Evolutionary conservation across 2,113 vertebrate genomes (phyloP).

Genomic region (Monarcha castaneiventris): DNA sequence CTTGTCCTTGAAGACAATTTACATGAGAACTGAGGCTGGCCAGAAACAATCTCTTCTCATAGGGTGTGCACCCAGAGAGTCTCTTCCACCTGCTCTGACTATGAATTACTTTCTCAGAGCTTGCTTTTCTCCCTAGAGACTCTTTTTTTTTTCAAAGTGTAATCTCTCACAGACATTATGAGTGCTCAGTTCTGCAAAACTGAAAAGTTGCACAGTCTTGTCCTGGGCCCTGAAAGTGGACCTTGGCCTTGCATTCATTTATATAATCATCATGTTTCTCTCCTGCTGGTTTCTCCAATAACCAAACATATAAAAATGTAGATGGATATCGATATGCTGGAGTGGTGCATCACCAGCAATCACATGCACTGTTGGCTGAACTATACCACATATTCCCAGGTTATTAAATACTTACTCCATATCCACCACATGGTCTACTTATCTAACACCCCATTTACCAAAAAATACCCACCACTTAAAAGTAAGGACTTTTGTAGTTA

Average conservation of each 20-base stretch:
- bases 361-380: neutral
- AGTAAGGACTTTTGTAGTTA: neutral
- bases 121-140: neutral
- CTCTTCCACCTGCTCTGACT: neutral
- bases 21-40: neutral
- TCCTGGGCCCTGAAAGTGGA: neutral
- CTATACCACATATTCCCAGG: neutral
- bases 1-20: neutral
- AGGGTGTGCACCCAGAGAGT: neutral
- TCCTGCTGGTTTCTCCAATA: neutral
- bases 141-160: neutral
- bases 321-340: neutral
- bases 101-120: neutral
- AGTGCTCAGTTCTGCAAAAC: neutral
- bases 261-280: neutral
- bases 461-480: neutral
- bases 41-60: neutral
- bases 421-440: neutral
- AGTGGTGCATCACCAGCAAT: neutral
- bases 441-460: neutral
- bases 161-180: neutral
- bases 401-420: neutral
- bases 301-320: neutral
- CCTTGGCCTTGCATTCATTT: neutral
- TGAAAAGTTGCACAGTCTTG: neutral